A percentile compares a stretch with the other conserved stretches of the same genome.
phyloP scores from a whole-genome alignment of 2,113 vertebrate genomes.

The Mormyrus lacerda region DNA sequence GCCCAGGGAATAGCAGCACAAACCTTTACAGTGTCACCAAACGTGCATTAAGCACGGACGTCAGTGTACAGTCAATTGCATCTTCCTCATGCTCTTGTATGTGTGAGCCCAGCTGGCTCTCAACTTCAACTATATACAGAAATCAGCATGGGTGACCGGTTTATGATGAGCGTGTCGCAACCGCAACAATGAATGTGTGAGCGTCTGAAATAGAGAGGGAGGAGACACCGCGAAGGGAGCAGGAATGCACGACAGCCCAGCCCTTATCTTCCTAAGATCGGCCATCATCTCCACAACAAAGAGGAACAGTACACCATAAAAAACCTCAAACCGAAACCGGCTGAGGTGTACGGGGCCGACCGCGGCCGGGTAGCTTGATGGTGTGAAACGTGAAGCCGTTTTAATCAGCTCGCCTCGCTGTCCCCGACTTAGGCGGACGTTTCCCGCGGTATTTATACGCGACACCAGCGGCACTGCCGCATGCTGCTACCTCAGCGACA shows the following conservation, averaged over 20 bases:
- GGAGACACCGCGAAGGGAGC: background rate
- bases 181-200: background rate
- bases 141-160: background rate
- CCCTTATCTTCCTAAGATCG: background rate
- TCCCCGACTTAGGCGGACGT: background rate
- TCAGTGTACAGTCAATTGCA: background rate
- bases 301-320: background rate
- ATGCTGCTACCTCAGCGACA: background rate
- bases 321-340: background rate
- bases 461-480: background rate
- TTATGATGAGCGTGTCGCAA: background rate
- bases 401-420: background rate
- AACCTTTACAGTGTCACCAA: background rate
- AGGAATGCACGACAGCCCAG: slow-evolving; percentile 14
- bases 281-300: slow-evolving; percentile 2
- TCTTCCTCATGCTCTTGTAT: background rate
- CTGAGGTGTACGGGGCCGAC: background rate
- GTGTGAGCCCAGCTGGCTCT: background rate
- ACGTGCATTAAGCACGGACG: background rate
- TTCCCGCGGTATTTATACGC: background rate
- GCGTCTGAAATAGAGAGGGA: background rate
- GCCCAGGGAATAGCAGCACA: background rate
- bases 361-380: background rate
- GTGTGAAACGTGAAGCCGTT: background rate
- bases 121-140: background rate